Conservation (phyloP, 2,797 vertebrate species). For the Lagothrix lagotricha region DNA sequence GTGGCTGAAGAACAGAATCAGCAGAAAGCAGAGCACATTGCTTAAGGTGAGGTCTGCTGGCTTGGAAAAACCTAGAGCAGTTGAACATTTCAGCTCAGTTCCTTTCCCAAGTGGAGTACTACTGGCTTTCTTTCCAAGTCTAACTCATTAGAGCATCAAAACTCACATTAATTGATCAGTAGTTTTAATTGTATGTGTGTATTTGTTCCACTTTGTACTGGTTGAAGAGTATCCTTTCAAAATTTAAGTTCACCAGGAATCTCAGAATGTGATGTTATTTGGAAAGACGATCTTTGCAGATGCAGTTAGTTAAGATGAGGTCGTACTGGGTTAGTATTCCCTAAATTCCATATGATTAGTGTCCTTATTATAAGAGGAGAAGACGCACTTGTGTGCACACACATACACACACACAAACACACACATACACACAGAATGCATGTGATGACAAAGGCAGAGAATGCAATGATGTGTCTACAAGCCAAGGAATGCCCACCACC, state of each 20-base stretch:
- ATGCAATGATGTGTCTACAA: background rate
- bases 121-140: background rate
- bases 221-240: background rate
- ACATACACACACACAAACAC: background rate
- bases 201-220: background rate
- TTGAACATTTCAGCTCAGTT: background rate
- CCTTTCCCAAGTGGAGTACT: background rate
- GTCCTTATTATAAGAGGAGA: background rate
- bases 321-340: background rate
- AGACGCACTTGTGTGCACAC: background rate
- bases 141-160: background rate
- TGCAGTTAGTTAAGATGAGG: background rate
- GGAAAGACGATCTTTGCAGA: background rate
- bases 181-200: background rate
- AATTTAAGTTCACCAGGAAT: background rate
- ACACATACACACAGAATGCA: background rate
- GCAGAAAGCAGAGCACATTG: background rate
- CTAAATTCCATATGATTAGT: constrained; percentile 1
- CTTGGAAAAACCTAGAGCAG: background rate
- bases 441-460: background rate
- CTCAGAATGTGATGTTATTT: constrained; percentile 16
- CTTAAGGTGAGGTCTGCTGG: background rate
- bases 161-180: background rate
- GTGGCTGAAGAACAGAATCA: background rate
- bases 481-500: background rate